These are phyloP conservation scores for Megamerina dolium DNA, from an alignment of 2,888 invertebrate genomes.

Conservation along the genomic window DNA sequence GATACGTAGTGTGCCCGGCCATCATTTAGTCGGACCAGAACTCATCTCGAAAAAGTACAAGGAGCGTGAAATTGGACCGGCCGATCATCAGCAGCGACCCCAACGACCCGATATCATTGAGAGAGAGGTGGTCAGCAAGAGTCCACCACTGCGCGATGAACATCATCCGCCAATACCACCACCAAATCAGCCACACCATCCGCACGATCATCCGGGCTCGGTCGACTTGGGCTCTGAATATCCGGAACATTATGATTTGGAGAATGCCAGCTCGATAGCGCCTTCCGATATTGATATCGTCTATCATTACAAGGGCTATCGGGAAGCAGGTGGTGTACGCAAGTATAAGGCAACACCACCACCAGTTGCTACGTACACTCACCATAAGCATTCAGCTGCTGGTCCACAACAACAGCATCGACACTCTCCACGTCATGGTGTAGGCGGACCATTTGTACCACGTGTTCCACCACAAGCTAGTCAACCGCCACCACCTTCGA, in stretches of 20 bases:
- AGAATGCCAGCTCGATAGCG: conserved; percentile 95
- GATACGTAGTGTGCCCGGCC: conserved; percentile 67
- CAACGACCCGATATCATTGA: conserved; percentile 93
- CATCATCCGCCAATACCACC: conserved; percentile 75
- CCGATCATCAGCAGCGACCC: conserved; percentile 67
- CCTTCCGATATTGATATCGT: conserved; percentile 96
- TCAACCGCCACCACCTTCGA: conserved; percentile 60
- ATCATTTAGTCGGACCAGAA: conserved; percentile 78
- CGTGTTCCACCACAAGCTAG: conserved; percentile 65
- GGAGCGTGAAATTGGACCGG: conserved; percentile 71
- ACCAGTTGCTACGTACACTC: conserved; percentile 68
- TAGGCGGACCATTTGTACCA: conserved; percentile 65
- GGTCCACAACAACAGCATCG: conserved; percentile 67
- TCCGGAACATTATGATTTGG: conserved; percentile 92
- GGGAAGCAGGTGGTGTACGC: conserved; percentile 75
- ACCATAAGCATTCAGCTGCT: conserved; percentile 67
- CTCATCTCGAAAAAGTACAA: conserved; percentile 83
- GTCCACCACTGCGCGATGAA: conserved; percentile 71
- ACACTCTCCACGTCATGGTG: conserved; percentile 66
- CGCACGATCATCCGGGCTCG: conserved; percentile 66
- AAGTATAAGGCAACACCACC: conserved; percentile 86
- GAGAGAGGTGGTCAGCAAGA: conserved; percentile 78
- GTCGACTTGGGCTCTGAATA: conserved; percentile 72
- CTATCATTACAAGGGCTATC: conserved; percentile 91
- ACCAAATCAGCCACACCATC: conserved; percentile 65